A percentile compares a stretch with the other conserved stretches of the same genome.
Evolutionary conservation across 2,888 invertebrate species (phyloP).

Genomic region (Artemia sinica): DNA sequence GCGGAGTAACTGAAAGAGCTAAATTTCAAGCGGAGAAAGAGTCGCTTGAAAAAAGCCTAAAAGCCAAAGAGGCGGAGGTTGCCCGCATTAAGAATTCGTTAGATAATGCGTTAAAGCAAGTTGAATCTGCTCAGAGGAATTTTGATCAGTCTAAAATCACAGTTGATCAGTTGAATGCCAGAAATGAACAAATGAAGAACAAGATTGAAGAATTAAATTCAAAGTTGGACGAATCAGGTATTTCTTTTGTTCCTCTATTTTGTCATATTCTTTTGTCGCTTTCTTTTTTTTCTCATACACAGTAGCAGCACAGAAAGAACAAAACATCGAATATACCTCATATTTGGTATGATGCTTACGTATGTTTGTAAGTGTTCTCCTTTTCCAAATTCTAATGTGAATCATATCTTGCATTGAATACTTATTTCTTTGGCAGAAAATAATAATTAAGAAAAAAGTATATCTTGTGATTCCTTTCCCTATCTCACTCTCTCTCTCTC

Average conservation of each 20-base stretch:
- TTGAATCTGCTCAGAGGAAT: background rate
- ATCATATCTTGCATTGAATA: no score
- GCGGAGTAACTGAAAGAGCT: background rate
- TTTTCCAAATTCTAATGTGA: no score
- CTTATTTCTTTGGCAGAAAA: no score
- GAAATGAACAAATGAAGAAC: background rate
- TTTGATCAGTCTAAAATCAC: background rate
- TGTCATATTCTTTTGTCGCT: no score
- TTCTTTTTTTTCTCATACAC: no score
- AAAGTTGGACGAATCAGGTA: background rate
- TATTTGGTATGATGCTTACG: no score
- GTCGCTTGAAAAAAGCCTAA: slow-evolving; percentile 5
- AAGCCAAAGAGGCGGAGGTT: background rate
- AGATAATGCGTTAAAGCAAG: background rate
- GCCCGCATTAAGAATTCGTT: background rate
- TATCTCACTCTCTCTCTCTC: no score
- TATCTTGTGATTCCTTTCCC: no score
- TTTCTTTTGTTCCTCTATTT: background rate
- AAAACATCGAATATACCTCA: no score
- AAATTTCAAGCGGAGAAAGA: slow-evolving; percentile 2
- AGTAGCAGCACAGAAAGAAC: no score
- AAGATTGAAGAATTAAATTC: background rate
- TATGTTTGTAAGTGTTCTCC: no score
- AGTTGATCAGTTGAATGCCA: background rate
- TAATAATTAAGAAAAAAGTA: no score